Conservation (phyloP, 2,797 vertebrate genomes). For the Euphonia xanthogaster region DNA sequence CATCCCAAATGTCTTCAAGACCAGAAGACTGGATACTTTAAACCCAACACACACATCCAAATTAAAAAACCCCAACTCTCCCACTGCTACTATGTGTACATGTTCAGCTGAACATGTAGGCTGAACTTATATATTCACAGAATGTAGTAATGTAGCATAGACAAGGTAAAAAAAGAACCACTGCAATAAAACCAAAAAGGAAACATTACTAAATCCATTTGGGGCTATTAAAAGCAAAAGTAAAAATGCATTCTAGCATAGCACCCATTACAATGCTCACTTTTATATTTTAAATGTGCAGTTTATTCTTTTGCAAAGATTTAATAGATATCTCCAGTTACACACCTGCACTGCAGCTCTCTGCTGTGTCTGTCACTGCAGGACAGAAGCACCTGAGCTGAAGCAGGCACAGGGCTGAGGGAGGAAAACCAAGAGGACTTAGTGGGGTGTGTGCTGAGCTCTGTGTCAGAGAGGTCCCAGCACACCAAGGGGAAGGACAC, state of each 20-base stretch:
- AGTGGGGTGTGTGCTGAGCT: not conserved
- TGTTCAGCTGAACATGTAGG: not conserved
- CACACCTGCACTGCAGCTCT: not conserved
- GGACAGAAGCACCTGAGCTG: not conserved
- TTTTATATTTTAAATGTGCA: not conserved
- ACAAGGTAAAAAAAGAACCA: not conserved
- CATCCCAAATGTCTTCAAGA: not conserved
- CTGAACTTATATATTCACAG: not conserved
- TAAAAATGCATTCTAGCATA: not conserved
- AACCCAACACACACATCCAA: not conserved
- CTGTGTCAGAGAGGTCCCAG: not conserved
- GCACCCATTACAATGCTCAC: not conserved
- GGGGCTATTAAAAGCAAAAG: not conserved
- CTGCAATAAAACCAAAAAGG: not conserved
- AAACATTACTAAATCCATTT: not conserved
- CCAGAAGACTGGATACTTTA: not conserved
- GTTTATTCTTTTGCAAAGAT: not conserved
- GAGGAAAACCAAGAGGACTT: not conserved
- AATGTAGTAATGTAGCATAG: not conserved
- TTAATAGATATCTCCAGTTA: not conserved
- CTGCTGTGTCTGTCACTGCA: not conserved
- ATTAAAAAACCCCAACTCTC: not conserved
- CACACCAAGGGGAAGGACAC: not conserved
- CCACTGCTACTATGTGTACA: not conserved
- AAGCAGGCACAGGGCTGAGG: not conserved